Base-by-base conservation (phyloP, 2,797 vertebrate species). In the Ptychadena robeensis region DNA sequence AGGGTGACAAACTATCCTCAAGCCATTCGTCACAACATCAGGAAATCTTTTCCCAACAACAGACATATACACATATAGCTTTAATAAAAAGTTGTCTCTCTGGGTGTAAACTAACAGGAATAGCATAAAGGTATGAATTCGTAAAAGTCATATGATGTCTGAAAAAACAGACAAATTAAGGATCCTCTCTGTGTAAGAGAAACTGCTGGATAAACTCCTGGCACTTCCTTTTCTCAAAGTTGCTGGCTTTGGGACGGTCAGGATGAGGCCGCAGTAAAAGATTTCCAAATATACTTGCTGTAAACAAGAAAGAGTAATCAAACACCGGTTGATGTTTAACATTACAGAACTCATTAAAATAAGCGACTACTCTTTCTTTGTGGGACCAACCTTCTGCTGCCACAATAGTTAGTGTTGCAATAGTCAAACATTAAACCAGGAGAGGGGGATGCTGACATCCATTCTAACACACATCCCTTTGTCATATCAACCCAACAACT, bases 121-220 rank as follows among this genome's bases (percentile, higher is more conserved):
- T 32, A 44, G 27, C 8, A 25, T 37, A 32, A 25, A 14, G n/a
- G 28, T 3, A 67, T 10, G 7, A 4, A 9, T 65, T 77, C 61
- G n/a, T 48, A 63, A 18, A 18, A 25, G 11, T 25, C 5, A 25
- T 34, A 22, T 68, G 53, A 34, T 28, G n/a, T 31, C 57, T 15
- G 34, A 2, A 63, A 63, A 37, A 5, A 22, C 30, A 66, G 30
- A 22, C 22, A 15, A 31, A 35, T 11, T 18, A 77, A 14, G 80
- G 48, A 15, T 66, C 85, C 34, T 70, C 71, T 59, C 83, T 79
- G 14, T 14, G 88, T 38, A 80, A 0, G 66, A 99, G 93, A 90
- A 99, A 99, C 84, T 96, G 95, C 18, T 87, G 93, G 88, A 98
- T 93, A 63, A 99, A 99, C 31, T 96, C 95, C 89, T 96, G 96